phyloP scores from a whole-genome alignment of 2,113 vertebrate species.

The Oplegnathus fasciatus region DNA sequence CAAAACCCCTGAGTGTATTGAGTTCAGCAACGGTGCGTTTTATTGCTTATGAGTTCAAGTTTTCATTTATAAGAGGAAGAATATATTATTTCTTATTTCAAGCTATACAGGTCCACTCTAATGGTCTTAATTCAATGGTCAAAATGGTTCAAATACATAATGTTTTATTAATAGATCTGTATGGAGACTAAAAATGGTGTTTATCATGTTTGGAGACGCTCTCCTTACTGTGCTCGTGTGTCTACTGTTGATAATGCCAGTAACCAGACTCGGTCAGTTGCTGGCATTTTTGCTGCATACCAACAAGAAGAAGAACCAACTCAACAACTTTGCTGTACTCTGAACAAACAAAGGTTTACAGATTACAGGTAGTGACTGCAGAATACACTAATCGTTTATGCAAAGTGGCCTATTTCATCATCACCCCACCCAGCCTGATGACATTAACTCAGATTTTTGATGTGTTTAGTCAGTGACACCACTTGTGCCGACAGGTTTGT shows the following conservation, averaged over 20 bases:
- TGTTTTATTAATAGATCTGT: no score
- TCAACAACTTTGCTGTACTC: slow-evolving; percentile 3
- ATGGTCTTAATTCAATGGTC: no score
- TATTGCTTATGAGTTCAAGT: background rate
- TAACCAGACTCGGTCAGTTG: background rate
- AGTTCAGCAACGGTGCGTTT: background rate
- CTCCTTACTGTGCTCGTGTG: background rate
- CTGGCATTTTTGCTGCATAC: background rate
- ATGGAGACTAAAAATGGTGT: background rate
- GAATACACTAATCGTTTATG: slow-evolving; percentile 29
- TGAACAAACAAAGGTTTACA: slow-evolving; percentile 5
- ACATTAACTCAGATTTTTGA: slow-evolving; percentile 33
- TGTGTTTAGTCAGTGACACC: slow-evolving; percentile 39
- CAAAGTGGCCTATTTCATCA: slow-evolving; percentile 26
- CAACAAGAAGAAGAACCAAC: slow-evolving; percentile 8
- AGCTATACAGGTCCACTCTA: background rate
- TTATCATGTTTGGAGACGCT: background rate
- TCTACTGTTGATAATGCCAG: background rate
- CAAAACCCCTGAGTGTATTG: background rate
- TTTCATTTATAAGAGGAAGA: background rate
- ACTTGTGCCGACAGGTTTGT: slow-evolving; percentile 55
- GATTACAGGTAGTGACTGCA: background rate
- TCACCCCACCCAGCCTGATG: slow-evolving; percentile 22
- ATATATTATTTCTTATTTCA: background rate
- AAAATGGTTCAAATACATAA: no score